phyloP scores from a whole-genome alignment of 1,140 invertebrate genomes.

The Leptonema lineaticorne region DNA sequence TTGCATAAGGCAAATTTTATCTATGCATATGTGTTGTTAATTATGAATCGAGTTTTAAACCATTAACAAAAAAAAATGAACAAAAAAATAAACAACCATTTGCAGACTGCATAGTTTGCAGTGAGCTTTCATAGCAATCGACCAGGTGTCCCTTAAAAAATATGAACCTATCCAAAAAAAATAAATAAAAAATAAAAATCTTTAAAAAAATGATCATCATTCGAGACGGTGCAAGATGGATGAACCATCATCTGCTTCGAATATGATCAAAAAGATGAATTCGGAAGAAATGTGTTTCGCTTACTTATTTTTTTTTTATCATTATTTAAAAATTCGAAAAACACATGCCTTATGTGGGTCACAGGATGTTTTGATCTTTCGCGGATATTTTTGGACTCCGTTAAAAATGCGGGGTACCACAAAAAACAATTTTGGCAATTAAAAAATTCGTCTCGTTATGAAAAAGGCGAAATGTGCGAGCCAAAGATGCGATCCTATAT shows the following conservation, averaged over 20 bases:
- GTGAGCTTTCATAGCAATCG: background rate
- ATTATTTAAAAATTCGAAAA: constrained; percentile 19
- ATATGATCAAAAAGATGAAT: constrained; percentile 25
- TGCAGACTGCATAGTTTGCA: background rate
- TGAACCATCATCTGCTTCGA: constrained; percentile 34
- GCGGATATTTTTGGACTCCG: constrained; percentile 32
- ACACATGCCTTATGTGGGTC: constrained; percentile 30
- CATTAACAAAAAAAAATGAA: no score
- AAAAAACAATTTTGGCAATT: constrained; percentile 8
- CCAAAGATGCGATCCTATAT: no score
- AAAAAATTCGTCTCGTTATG: background rate
- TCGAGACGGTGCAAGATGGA: background rate
- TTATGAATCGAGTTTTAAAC: background rate
- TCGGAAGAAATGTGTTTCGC: constrained; percentile 34
- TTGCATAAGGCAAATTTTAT: no score
- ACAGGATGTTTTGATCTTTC: constrained; percentile 39
- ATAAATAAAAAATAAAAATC: constrained; percentile 22
- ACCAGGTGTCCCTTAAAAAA: constrained; percentile 23
- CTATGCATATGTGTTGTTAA: background rate
- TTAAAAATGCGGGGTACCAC: constrained; percentile 1
- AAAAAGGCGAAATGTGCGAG: no score
- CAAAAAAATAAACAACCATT: no score
- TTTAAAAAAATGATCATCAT: background rate
- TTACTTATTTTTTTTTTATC: constrained; percentile 22
- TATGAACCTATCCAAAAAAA: background rate